These are phyloP conservation scores for Stichopus chloronotus DNA, from an alignment of 35 echinoderm and acorn worm species.

Conservation along the genomic window DNA sequence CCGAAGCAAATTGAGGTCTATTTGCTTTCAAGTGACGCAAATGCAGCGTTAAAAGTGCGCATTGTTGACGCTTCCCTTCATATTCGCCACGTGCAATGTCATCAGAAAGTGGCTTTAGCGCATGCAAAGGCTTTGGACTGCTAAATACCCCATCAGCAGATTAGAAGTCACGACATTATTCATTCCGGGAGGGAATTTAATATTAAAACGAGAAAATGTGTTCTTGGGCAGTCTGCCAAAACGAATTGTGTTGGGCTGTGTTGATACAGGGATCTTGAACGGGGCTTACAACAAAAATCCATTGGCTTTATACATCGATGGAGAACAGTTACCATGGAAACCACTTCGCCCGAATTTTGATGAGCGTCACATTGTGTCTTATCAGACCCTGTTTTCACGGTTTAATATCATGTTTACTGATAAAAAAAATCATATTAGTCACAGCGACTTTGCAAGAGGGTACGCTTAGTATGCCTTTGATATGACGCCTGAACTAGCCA, in stretches of 20 bases:
- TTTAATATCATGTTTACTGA: slow-evolving; percentile 47
- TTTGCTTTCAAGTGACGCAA: neutral
- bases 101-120: slow-evolving; percentile 11
- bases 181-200: slow-evolving; percentile 18
- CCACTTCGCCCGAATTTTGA: neutral
- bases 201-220: neutral
- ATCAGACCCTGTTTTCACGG: neutral
- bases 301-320: slow-evolving; percentile 67
- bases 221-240: slow-evolving; percentile 58
- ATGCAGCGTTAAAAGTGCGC: neutral
- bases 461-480: slow-evolving; percentile 80
- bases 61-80: slow-evolving; percentile 7
- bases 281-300: slow-evolving; percentile 8
- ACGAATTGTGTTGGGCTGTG: slow-evolving; percentile 66
- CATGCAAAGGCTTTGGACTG: slow-evolving; percentile 54
- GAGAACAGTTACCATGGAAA: slow-evolving; percentile 74
- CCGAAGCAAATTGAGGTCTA: slow-evolving; percentile 27
- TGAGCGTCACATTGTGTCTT: neutral
- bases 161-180: slow-evolving; percentile 27
- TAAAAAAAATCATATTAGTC: slow-evolving; percentile 21
- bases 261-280: slow-evolving; percentile 40
- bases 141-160: slow-evolving; percentile 31
- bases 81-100: slow-evolving; percentile 22
- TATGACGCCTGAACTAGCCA: slow-evolving; percentile 64
- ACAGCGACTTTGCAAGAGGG: slow-evolving; percentile 52